Evolutionary conservation across 2,113 vertebrate species (phyloP), one percentile per base, ranked within the genome.

Genomic region (Scalopus aquaticus): DNA sequence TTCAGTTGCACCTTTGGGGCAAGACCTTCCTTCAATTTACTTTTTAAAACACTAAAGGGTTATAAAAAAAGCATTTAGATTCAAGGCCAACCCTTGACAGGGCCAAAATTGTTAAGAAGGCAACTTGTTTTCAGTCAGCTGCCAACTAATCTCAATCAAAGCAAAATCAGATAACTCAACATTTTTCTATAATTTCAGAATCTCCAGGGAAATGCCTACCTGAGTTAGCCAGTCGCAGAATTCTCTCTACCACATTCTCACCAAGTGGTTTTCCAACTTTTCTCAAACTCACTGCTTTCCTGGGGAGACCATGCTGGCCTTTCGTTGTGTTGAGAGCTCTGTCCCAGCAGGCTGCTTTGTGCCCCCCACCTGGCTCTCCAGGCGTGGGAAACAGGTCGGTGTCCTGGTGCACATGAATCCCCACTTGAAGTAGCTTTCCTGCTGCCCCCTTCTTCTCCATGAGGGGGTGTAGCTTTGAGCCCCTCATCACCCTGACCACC

Each of bases 321-420:
- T 46, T 5, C 16, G 1, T 1, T 35, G 9, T 72, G 20, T 24
- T 44, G 24, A 64, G 12, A n/a, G n/a, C n/a, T n/a, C n/a, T n/a
- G n/a, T n/a, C 58, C n/a, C 30, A 17, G 37, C 20, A 51, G n/a
- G 8, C 46, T 60, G 28, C 37, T 56, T 56, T 24, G 35, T 0
- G 3, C 39, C 20, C 24, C 35, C 35, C 1, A 37, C 32, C 28
- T 49, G 3, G 28, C 15, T 58, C 37, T n/a, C 42, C 35, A 15
- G 64, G 22, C 6, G 2, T 42, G 19, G 49, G 3, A 4, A 56
- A 12, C 24, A 4, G n/a, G 9, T 20, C 0, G 2, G 13, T 13
- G 5, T 70, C 60, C 19, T 56, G 51, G 37, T 15, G 28, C 54
- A 37, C 11, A 5, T 24, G 54, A 39, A 28, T 42, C 42, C 56